A percentile compares a stretch with the other conserved stretches of the same genome.
Conservation (phyloP, 1,140 invertebrate species). For the Adoxophyes honmai region DNA sequence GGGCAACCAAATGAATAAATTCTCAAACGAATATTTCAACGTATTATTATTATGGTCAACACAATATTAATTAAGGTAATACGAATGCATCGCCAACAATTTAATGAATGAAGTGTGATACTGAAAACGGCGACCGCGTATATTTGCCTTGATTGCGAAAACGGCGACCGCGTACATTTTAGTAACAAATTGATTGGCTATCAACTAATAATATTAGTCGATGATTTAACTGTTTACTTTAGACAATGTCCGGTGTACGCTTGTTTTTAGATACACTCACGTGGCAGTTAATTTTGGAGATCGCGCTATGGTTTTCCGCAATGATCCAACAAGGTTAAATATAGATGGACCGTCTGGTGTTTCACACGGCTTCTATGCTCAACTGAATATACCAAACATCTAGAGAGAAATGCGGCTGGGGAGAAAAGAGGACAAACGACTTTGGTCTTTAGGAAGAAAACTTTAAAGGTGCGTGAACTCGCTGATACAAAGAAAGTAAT, state of each 20-base stretch:
- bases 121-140: too few relatives aligned
- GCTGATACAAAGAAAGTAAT: background rate
- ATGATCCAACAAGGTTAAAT: slow-evolving; percentile 39
- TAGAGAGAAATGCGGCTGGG: slow-evolving; percentile 1
- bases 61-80: too few relatives aligned
- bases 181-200: background rate
- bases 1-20: too few relatives aligned
- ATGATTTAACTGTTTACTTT: slow-evolving; percentile 1
- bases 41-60: too few relatives aligned
- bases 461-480: background rate
- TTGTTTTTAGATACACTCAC: background rate
- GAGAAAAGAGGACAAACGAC: background rate
- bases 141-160: too few relatives aligned
- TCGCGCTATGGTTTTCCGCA: slow-evolving; percentile 26
- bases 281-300: slow-evolving; percentile 35
- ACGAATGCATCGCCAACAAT: too few relatives aligned
- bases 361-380: slow-evolving; percentile 34
- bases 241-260: background rate
- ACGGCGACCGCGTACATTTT: background rate
- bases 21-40: too few relatives aligned
- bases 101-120: too few relatives aligned
- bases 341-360: slow-evolving; percentile 37
- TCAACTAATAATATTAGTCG: background rate
- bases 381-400: slow-evolving; percentile 4
- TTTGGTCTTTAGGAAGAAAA: background rate